These are phyloP conservation scores for Aplodontia rufa DNA, from an alignment of 2,113 vertebrate genomes.

Conservation along the genomic window DNA sequence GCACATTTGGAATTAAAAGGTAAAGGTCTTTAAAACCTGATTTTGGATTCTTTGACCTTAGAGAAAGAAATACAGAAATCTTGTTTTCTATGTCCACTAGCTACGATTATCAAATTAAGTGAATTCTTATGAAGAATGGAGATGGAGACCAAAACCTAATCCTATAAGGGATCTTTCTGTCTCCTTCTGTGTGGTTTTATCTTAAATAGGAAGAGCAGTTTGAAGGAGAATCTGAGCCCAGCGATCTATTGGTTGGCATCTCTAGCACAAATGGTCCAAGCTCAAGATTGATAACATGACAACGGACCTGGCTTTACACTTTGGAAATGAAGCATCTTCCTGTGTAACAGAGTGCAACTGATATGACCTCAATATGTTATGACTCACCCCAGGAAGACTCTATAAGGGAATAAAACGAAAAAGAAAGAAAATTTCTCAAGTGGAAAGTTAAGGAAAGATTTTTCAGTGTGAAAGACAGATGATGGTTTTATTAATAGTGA, in stretches of 20 bases:
- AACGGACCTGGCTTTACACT: not conserved
- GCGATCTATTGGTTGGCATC: not conserved
- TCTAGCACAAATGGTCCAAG: not conserved
- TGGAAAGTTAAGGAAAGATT: slow-evolving; percentile 68
- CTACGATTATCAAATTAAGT: slow-evolving; percentile 31
- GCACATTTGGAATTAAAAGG: not conserved
- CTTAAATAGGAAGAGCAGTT: not conserved
- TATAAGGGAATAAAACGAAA: slow-evolving; percentile 64
- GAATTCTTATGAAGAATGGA: not conserved
- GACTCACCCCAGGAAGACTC: slow-evolving; percentile 61
- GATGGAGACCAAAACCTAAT: not conserved
- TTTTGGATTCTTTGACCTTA: not conserved
- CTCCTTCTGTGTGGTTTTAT: not conserved
- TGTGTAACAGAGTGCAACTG: not conserved
- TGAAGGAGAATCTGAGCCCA: not conserved
- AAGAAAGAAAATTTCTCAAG: slow-evolving; percentile 66
- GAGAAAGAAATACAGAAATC: not conserved
- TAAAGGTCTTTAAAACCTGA: not conserved
- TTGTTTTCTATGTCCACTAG: not conserved
- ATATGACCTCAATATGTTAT: slow-evolving; percentile 35
- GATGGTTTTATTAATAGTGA: slow-evolving; percentile 76
- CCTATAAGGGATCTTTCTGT: not conserved
- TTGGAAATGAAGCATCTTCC: not conserved
- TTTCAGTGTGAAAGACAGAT: slow-evolving; percentile 61
- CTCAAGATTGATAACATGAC: not conserved